phyloP scores from a whole-genome alignment of 2,797 vertebrate genomes.

The Nannoperca australis region DNA sequence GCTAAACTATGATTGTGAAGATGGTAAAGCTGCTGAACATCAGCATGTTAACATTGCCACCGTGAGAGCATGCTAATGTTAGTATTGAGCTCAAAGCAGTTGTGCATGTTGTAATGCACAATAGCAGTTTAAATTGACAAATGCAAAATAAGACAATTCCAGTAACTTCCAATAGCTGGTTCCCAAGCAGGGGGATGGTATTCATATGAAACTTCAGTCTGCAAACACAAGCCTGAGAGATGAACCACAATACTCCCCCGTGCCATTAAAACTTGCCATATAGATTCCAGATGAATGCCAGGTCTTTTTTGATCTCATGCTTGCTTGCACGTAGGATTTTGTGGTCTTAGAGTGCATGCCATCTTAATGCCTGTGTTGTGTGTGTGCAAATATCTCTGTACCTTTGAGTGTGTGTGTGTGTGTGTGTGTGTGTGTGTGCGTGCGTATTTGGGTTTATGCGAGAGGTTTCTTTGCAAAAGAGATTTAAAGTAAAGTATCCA shows the following conservation, averaged over 20 bases:
- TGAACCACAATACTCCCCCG: neutral
- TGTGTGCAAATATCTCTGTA: neutral
- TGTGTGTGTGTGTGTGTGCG: neutral
- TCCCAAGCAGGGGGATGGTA: neutral
- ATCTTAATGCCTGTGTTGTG: neutral
- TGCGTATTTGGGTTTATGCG: neutral
- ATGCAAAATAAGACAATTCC: conserved; percentile 6
- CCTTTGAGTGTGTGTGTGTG: neutral
- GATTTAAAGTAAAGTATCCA: conserved; percentile 45
- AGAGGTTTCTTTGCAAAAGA: neutral
- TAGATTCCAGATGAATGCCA: neutral
- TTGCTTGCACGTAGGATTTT: neutral
- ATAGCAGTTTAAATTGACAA: neutral
- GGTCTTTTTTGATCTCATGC: neutral
- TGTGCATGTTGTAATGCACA: neutral
- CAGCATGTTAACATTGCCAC: neutral
- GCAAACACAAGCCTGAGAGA: neutral
- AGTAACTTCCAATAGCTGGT: conserved; percentile 1
- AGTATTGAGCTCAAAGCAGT: no score
- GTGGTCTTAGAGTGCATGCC: neutral
- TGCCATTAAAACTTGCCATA: conserved; percentile 22
- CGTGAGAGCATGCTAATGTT: neutral
- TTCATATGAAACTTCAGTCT: conserved; percentile 1
- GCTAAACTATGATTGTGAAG: neutral
- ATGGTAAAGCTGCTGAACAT: neutral